Conservation (phyloP, 2,888 invertebrate genomes). For the Drosophila tanythrix region DNA sequence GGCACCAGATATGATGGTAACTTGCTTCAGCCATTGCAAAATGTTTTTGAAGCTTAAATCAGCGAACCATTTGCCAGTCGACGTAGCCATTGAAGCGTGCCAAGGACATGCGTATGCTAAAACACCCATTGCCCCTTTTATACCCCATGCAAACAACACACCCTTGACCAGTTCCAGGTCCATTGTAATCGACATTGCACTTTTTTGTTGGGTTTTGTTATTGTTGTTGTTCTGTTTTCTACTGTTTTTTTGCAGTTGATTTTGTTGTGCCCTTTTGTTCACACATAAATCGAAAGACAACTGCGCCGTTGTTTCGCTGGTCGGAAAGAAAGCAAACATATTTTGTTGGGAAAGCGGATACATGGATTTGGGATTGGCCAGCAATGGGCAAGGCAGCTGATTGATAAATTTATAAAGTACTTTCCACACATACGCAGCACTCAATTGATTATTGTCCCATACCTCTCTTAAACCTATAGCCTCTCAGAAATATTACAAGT, state of each 20-base stretch:
- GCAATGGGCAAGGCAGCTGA: conserved; percentile 20
- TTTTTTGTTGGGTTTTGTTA: conserved; percentile 38
- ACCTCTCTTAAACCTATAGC: not conserved
- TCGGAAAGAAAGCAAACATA: conserved; percentile 4
- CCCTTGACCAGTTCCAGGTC: conserved; percentile 3
- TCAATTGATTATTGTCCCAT: not conserved
- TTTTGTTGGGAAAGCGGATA: conserved; percentile 6
- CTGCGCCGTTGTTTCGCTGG: conserved; percentile 30
- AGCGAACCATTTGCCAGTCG: conserved; percentile 27
- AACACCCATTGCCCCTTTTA: not conserved
- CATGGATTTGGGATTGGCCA: conserved; percentile 32
- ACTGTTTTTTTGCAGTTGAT: conserved; percentile 14
- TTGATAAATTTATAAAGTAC: conserved; percentile 35
- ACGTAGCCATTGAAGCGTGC: conserved; percentile 52
- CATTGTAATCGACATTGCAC: conserved; percentile 46
- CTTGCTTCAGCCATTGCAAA: conserved; percentile 31
- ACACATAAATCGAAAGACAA: conserved; percentile 55
- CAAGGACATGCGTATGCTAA: conserved; percentile 54
- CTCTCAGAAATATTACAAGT: not conserved
- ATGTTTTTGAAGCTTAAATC: conserved; percentile 59
- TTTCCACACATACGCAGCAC: not conserved
- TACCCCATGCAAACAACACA: not conserved
- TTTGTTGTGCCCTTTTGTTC: conserved; percentile 24
- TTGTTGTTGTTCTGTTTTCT: not conserved
- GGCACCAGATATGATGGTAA: not conserved